phyloP scores from a whole-genome alignment of 2,113 vertebrate genomes.

The Thomomys bottae region DNA sequence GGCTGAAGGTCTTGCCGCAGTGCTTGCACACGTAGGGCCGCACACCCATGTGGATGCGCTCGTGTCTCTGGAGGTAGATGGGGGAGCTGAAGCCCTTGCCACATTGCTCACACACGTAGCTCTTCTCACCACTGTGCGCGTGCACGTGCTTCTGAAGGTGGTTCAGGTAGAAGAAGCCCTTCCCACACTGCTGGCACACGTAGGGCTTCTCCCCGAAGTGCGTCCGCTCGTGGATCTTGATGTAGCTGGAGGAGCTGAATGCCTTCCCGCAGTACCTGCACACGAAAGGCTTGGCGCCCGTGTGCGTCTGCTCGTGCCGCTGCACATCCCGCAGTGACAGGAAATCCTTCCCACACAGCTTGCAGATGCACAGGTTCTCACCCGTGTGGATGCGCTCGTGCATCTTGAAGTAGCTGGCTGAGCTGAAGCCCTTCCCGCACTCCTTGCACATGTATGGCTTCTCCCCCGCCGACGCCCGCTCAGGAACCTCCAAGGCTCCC shows the following conservation, averaged over 20 bases:
- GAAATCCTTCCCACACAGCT: background rate
- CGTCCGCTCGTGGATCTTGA: background rate
- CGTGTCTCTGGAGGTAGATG: background rate
- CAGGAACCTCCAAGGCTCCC: constrained; percentile 8
- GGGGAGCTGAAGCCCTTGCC: background rate
- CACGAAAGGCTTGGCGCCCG: background rate
- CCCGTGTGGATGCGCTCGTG: background rate
- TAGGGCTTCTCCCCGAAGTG: constrained; percentile 7
- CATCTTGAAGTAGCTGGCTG: background rate
- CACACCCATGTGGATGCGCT: constrained; percentile 53
- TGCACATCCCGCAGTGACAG: too few relatives aligned
- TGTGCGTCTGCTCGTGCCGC: background rate
- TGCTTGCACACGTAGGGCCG: constrained; percentile 47
- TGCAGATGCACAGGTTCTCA: background rate
- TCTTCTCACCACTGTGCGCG: constrained; percentile 16
- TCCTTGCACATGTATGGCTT: constrained; percentile 5
- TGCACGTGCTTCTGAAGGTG: background rate
- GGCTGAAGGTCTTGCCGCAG: constrained; percentile 3
- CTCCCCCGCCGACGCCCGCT: background rate
- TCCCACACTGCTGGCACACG: background rate
- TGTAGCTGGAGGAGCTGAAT: background rate
- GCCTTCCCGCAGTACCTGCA: background rate
- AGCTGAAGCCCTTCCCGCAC: background rate
- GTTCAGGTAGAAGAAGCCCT: background rate
- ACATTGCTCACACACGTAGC: background rate